These are phyloP conservation scores for Bambusicola thoracicus DNA, from an alignment of 2,113 vertebrate genomes.

Conservation along the genomic window DNA sequence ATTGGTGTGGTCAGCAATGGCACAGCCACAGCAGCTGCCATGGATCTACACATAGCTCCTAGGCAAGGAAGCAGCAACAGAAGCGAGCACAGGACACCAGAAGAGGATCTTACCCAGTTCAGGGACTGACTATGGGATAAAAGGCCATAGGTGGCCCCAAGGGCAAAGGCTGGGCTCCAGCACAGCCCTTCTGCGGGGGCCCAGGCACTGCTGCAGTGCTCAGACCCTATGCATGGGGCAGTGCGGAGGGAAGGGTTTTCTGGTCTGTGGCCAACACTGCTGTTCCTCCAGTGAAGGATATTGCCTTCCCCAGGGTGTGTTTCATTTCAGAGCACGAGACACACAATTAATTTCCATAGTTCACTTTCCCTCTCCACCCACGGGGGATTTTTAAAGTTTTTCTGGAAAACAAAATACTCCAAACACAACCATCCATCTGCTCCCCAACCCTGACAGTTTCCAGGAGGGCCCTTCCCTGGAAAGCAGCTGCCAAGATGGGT, in stretches of 20 bases:
- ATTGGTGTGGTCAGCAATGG: background rate
- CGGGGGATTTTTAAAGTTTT: background rate
- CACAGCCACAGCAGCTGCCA: background rate
- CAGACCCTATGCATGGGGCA: background rate
- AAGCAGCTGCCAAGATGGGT: background rate
- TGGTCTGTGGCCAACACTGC: background rate
- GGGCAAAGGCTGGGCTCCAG: background rate
- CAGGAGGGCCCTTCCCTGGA: background rate
- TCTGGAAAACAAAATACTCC: background rate
- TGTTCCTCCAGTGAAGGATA: conserved; percentile 45
- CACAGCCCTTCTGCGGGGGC: background rate
- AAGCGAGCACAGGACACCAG: background rate
- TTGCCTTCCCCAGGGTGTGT: conserved; percentile 55
- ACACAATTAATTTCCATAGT: background rate
- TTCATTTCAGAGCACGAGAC: background rate
- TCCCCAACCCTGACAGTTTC: background rate
- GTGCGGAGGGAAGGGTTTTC: background rate
- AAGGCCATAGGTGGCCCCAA: background rate
- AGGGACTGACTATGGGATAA: rapidly evolving
- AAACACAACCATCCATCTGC: background rate
- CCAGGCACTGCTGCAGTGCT: background rate
- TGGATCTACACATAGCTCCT: background rate
- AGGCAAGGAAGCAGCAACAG: background rate
- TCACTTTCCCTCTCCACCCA: conserved; percentile 53
- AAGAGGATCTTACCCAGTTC: rapidly evolving